Conservation (phyloP, 1,140 invertebrate genomes). For the Diabrotica undecimpunctata region DNA sequence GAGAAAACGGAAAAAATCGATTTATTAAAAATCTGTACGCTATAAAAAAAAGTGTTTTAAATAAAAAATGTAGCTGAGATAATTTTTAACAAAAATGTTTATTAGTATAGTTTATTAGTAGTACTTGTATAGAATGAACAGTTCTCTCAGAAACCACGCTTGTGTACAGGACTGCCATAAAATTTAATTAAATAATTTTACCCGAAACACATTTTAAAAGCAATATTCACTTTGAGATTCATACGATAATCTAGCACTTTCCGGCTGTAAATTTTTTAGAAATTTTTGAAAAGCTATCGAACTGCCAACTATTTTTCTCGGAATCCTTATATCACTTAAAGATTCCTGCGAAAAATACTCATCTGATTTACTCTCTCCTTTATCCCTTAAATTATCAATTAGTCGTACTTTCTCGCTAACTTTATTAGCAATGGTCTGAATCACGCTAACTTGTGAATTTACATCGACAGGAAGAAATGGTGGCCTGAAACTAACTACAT, state of each 20-base stretch:
- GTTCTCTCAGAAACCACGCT: too few species aligned
- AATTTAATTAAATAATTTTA: neutral
- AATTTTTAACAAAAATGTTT: too few species aligned
- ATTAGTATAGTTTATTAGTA: too few species aligned
- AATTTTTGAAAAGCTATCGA: slow-evolving; percentile 33
- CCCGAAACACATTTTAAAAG: slow-evolving; percentile 13
- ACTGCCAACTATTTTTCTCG: slow-evolving; percentile 30
- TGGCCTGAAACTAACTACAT: slow-evolving; percentile 19
- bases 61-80: too few species aligned
- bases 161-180: too few species aligned
- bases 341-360: slow-evolving; percentile 22
- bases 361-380: slow-evolving; percentile 18
- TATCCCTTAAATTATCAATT: slow-evolving; percentile 25
- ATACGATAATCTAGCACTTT: slow-evolving; percentile 3
- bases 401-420: slow-evolving; percentile 29
- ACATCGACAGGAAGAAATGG: neutral
- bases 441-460: slow-evolving; percentile 11
- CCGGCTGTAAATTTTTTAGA: slow-evolving; percentile 19
- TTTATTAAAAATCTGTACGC: too few species aligned
- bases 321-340: slow-evolving; percentile 9
- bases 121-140: too few species aligned
- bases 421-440: slow-evolving; percentile 24
- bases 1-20: too few species aligned
- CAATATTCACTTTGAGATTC: slow-evolving; percentile 7
- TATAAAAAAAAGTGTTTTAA: too few species aligned